These are phyloP conservation scores for Dendrophyllia cribrosa DNA, from an alignment of 64 coral and sea anemone genomes.

Conservation along the genomic window DNA sequence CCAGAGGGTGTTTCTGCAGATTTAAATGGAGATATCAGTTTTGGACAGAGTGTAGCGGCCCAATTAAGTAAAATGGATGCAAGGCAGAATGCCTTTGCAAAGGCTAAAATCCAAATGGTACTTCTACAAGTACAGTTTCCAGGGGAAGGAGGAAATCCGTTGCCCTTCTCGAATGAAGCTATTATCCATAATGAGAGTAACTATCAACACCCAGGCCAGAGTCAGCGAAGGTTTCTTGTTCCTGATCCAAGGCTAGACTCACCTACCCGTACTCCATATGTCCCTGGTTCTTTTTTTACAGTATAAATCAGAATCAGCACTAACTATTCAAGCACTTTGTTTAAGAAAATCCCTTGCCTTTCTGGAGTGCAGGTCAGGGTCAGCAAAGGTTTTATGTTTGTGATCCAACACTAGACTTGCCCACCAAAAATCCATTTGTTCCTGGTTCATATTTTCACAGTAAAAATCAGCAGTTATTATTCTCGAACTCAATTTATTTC, in stretches of 20 bases:
- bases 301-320: neutral
- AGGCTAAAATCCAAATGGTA: slow-evolving; percentile 76
- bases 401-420: too few relatives aligned
- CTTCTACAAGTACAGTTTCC: slow-evolving; percentile 64
- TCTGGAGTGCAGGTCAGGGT: too few relatives aligned
- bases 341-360: too few relatives aligned
- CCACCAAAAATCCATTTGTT: too few relatives aligned
- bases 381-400: too few relatives aligned
- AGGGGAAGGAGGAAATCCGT: neutral
- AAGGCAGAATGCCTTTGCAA: slow-evolving; percentile 56
- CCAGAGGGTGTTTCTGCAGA: slow-evolving; percentile 7
- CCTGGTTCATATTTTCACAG: too few relatives aligned
- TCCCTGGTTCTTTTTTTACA: neutral
- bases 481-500: too few relatives aligned
- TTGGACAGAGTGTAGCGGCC: slow-evolving; percentile 83
- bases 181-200: neutral
- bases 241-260: neutral
- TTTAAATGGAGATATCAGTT: slow-evolving; percentile 56
- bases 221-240: neutral
- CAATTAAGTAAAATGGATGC: slow-evolving; percentile 72
- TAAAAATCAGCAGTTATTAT: too few relatives aligned
- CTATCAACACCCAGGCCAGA: neutral
- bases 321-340: slow-evolving; percentile 4
- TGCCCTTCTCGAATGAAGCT: neutral
- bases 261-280: neutral